Evolutionary conservation across 2,888 invertebrate genomes (phyloP).

Genomic region (Clistopyga incitator): DNA sequence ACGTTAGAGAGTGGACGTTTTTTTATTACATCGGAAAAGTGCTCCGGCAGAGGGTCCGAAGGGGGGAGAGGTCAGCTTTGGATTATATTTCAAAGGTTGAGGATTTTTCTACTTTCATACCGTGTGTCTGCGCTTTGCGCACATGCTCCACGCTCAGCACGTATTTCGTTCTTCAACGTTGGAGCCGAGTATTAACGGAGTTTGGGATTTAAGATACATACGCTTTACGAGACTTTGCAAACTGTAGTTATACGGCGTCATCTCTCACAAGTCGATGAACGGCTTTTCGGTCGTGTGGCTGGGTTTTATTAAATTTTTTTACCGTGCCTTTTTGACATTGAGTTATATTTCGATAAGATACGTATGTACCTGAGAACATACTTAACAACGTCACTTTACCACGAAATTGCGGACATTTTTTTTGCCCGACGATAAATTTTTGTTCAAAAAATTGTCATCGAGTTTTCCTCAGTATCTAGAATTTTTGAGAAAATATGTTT

Average conservation of each 20-base stretch:
- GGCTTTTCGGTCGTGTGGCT: too few relatives aligned
- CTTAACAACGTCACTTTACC: too few relatives aligned
- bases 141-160: constrained; percentile 46
- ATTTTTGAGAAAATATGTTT: too few relatives aligned
- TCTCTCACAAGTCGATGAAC: constrained; percentile 45
- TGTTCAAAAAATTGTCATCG: too few relatives aligned
- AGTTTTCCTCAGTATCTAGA: too few relatives aligned
- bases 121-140: neutral
- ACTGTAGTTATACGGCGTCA: constrained; percentile 19
- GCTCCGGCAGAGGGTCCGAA: constrained; percentile 10
- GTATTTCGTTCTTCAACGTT: constrained; percentile 51
- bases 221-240: constrained; percentile 32
- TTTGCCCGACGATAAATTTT: too few relatives aligned
- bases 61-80: constrained; percentile 38
- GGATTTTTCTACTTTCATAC: constrained; percentile 47
- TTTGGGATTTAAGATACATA: constrained; percentile 58
- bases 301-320: too few relatives aligned
- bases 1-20: constrained; percentile 36
- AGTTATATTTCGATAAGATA: too few relatives aligned
- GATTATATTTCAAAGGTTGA: constrained; percentile 64
- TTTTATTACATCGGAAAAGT: constrained; percentile 54
- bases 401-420: too few relatives aligned
- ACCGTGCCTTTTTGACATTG: too few relatives aligned
- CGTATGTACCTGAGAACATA: too few relatives aligned
- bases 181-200: constrained; percentile 58